Conservation (phyloP, 2,113 vertebrate species). For the Myrmecophaga tridactyla region DNA sequence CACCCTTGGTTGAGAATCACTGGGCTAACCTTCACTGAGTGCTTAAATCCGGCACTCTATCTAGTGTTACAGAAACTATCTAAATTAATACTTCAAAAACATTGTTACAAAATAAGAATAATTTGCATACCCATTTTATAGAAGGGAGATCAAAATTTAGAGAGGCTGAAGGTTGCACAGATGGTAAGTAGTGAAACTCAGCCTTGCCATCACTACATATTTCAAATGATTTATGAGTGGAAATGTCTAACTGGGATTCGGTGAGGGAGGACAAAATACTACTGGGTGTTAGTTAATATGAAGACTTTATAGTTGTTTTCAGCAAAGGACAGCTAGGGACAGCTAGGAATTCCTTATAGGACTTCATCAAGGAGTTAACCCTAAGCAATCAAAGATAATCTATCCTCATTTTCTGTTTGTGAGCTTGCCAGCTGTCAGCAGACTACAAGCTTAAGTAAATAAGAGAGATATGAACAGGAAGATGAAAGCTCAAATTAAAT, state of each 20-base stretch:
- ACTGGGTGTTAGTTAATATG: background rate
- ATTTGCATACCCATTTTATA: background rate
- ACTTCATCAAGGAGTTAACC: slow-evolving; percentile 29
- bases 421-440: slow-evolving; percentile 51
- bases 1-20: background rate
- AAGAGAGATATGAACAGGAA: slow-evolving; percentile 52
- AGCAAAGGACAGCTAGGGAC: slow-evolving; percentile 43
- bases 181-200: background rate
- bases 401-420: slow-evolving; percentile 38
- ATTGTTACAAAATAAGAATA: background rate
- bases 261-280: background rate
- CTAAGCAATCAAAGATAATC: background rate
- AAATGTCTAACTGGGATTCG: background rate
- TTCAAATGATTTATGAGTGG: background rate
- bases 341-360: slow-evolving; percentile 42
- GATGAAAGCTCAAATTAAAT: slow-evolving; percentile 54
- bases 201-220: background rate
- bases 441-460: slow-evolving; percentile 47
- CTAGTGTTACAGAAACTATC: background rate
- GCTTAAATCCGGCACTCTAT: background rate
- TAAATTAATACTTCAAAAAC: background rate
- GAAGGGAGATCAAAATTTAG: background rate
- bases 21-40: background rate
- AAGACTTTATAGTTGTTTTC: background rate
- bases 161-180: background rate